These are phyloP conservation scores for Eulemur rubriventer DNA, from an alignment of 2,797 vertebrate genomes.

Conservation along the genomic window DNA sequence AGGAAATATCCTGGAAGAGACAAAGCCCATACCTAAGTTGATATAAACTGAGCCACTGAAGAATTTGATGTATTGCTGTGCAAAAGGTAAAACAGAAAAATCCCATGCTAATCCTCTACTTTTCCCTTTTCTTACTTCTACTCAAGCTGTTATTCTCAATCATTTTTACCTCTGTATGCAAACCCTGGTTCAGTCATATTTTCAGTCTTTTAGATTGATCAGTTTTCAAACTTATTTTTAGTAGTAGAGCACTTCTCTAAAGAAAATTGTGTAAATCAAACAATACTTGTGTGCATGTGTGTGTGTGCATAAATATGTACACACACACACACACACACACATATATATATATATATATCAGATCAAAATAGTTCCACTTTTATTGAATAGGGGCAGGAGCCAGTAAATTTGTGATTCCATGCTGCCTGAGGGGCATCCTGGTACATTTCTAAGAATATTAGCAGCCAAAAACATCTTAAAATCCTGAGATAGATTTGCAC, in stretches of 20 bases:
- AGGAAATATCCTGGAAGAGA: neutral
- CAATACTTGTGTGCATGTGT: neutral
- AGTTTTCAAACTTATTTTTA: neutral
- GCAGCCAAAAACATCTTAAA: neutral
- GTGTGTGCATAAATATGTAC: too few species aligned
- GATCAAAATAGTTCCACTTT: neutral
- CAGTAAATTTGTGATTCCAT: neutral
- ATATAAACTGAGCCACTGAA: neutral
- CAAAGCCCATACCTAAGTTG: neutral
- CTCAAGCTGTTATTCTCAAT: neutral
- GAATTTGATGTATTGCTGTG: neutral
- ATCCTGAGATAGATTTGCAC: neutral
- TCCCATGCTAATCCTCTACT: neutral
- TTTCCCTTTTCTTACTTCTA: neutral
- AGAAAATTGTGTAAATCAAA: neutral
- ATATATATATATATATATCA: neutral
- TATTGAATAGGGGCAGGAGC: accelerated
- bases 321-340: too few species aligned
- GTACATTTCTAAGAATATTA: neutral
- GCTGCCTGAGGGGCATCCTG: neutral
- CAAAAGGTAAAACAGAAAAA: neutral
- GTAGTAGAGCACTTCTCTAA: neutral
- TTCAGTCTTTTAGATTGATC: neutral
- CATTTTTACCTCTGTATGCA: neutral
- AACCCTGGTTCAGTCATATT: neutral